Evolutionary conservation across 1,140 invertebrate genomes (phyloP).

Genomic region (Eurosta solidaginis): DNA sequence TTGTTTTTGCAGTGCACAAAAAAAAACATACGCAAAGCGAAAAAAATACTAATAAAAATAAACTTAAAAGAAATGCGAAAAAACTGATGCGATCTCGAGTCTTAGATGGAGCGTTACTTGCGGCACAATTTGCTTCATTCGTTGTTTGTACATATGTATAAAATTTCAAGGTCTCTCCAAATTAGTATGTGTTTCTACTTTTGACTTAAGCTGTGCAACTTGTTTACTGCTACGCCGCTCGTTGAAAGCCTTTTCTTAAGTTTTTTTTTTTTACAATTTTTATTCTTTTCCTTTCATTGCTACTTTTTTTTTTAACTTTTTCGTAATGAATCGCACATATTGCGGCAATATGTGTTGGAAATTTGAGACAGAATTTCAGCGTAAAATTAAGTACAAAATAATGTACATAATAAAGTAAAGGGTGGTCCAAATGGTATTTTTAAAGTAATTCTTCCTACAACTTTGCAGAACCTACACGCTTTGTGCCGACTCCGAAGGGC

Average conservation of each 20-base stretch:
- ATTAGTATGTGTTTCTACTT: slow-evolving; percentile 1
- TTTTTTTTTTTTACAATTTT: neutral
- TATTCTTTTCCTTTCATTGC: neutral
- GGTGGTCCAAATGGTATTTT: too few species aligned
- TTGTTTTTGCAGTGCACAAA: too few species aligned
- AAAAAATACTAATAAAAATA: too few species aligned
- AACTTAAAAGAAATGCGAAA: too few species aligned
- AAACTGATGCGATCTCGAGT: neutral
- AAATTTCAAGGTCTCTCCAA: slow-evolving; percentile 21
- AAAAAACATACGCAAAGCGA: neutral
- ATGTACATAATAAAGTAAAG: too few species aligned
- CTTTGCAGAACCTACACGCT: too few species aligned
- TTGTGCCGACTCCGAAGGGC: too few species aligned
- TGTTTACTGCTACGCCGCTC: neutral
- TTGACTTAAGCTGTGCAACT: neutral
- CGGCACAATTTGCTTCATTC: neutral
- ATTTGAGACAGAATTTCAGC: neutral
- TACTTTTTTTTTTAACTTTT: neutral
- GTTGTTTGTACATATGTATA: neutral
- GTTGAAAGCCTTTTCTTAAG: neutral
- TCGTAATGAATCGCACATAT: neutral
- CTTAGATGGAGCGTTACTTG: neutral
- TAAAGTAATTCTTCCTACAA: too few species aligned
- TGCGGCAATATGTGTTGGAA: neutral
- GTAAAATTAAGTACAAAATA: neutral